phyloP scores from a whole-genome alignment of 2,888 invertebrate species.

The Phaonia tiefii region DNA sequence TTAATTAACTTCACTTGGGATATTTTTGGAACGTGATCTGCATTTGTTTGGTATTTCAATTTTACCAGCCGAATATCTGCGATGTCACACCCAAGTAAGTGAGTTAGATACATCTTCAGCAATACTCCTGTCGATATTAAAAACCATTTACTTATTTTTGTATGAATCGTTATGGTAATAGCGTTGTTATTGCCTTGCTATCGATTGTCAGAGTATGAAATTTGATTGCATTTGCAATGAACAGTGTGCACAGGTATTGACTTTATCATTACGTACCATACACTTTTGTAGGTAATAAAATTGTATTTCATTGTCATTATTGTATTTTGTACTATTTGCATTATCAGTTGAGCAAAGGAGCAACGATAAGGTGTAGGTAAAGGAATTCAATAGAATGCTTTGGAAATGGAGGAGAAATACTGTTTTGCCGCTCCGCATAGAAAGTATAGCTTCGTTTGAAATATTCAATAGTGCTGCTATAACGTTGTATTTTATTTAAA shows the following conservation, averaged over 20 bases:
- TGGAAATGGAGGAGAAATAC: too few relatives aligned
- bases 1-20: too few relatives aligned
- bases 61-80: neutral
- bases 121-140: neutral
- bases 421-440: too few relatives aligned
- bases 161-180: slow-evolving; percentile 40
- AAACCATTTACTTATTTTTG: slow-evolving; percentile 23
- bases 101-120: too few relatives aligned
- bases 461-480: too few relatives aligned
- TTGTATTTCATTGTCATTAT: slow-evolving; percentile 25
- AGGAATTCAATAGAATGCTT: slow-evolving; percentile 21
- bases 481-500: too few relatives aligned
- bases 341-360: neutral
- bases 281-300: slow-evolving; percentile 35
- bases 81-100: neutral
- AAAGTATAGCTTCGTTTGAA: too few relatives aligned
- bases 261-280: slow-evolving; percentile 23
- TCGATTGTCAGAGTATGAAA: slow-evolving; percentile 40
- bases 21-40: too few relatives aligned
- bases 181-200: neutral
- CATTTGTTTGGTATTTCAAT: too few relatives aligned
- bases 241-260: neutral
- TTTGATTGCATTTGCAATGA: slow-evolving; percentile 38
- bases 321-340: slow-evolving; percentile 35
- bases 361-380: too few relatives aligned